Evolutionary conservation across 2,113 vertebrate species (phyloP).

Genomic region (Maccullochella peelii): DNA sequence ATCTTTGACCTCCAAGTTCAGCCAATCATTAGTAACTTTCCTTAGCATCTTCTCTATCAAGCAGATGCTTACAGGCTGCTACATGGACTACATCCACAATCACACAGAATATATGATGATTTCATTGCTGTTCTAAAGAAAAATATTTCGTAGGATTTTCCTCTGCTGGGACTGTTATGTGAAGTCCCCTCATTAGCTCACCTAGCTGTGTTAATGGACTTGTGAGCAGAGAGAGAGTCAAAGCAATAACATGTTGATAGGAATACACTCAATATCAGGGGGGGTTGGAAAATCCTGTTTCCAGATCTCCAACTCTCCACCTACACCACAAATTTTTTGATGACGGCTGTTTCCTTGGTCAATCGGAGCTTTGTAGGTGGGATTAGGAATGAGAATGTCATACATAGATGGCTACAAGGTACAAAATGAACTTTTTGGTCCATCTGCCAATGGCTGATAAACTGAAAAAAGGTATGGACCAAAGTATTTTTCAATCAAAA

Average conservation of each 20-base stretch:
- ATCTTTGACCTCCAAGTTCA: slow-evolving; percentile 37
- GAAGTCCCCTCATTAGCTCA: slow-evolving; percentile 42
- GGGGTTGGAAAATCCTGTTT: no score
- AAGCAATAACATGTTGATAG: slow-evolving; percentile 57
- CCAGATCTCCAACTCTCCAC: not conserved
- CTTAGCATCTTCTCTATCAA: not conserved
- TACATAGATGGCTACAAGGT: not conserved
- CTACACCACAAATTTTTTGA: not conserved
- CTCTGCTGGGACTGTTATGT: no score
- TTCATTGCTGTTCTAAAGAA: not conserved
- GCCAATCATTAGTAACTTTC: slow-evolving; percentile 30
- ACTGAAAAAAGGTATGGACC: no score
- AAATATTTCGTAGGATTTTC: no score
- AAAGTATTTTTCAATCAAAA: no score
- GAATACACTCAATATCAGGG: slow-evolving; percentile 45
- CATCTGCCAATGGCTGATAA: no score
- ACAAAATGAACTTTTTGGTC: no score
- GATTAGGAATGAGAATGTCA: not conserved
- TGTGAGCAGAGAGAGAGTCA: slow-evolving; percentile 46
- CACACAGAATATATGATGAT: not conserved
- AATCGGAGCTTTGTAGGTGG: not conserved
- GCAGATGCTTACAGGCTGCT: not conserved
- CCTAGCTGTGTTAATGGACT: slow-evolving; percentile 35
- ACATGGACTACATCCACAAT: not conserved
- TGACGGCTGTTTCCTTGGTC: not conserved